Evolutionary conservation across 2,888 invertebrate species (phyloP).

Genomic region (Sinelater perroti): DNA sequence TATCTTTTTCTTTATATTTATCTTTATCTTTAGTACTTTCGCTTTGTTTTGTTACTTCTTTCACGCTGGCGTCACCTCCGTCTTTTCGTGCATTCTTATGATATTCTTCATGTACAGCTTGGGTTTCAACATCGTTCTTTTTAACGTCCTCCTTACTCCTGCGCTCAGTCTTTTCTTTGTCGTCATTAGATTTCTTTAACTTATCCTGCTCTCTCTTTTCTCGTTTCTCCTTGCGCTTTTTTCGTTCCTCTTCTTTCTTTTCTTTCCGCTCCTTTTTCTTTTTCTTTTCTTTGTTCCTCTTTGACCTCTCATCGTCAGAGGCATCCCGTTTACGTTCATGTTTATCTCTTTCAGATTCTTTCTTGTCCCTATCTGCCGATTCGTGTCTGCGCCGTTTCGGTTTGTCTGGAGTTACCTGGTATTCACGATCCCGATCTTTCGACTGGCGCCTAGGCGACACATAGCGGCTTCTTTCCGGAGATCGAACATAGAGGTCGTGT

Average conservation of each 20-base stretch:
- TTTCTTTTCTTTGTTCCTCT: constrained; percentile 63
- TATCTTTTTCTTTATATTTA: not conserved
- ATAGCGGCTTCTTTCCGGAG: constrained; percentile 34
- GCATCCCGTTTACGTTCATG: constrained; percentile 32
- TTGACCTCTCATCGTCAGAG: constrained; percentile 57
- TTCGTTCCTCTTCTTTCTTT: constrained; percentile 60
- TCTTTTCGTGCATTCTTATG: not conserved
- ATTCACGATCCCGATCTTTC: constrained; percentile 43
- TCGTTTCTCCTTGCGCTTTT: constrained; percentile 54
- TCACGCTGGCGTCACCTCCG: not conserved
- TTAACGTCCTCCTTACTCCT: constrained; percentile 47
- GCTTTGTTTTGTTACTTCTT: not conserved
- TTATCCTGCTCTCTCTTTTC: constrained; percentile 57
- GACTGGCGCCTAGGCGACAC: constrained; percentile 37
- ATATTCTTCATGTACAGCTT: constrained; percentile 51
- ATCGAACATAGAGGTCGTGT: constrained; percentile 48
- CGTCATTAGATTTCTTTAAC: constrained; percentile 51
- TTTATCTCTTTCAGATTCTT: constrained; percentile 33
- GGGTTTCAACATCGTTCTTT: constrained; percentile 56
- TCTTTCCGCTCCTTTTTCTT: constrained; percentile 65
- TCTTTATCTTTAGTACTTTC: not conserved
- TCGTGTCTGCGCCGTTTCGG: constrained; percentile 53
- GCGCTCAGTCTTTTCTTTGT: constrained; percentile 53
- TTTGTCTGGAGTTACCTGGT: constrained; percentile 49
- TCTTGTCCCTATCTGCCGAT: constrained; percentile 53